Base-by-base conservation (phyloP, 2,113 vertebrate species). In the Myocastor coypus region DNA sequence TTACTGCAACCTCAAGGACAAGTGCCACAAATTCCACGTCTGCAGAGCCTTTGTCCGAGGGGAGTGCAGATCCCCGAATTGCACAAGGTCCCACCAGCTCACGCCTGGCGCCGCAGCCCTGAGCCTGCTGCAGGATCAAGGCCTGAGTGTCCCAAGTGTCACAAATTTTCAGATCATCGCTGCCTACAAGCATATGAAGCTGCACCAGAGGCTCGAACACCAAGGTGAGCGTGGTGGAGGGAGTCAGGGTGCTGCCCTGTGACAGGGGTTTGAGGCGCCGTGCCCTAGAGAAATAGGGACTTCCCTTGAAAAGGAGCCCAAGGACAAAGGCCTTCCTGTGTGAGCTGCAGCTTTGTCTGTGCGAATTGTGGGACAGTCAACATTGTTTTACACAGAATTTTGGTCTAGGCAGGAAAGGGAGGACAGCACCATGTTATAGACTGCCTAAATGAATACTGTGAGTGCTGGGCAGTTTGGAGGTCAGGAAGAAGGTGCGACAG, bases 31-130 rank as follows among this genome's bases (percentile, higher is more conserved):
- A 84, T 98, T 99, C 34, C 99, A 99, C 0, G 17, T 99, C 66
- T 99, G 99, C 94, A 98, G 94, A 2, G 94, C 98, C 87, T 99
- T 98, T 11, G 98, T 98, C 17, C 89, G 37, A 0, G 98, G 98
- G 13, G 95, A 87, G 3, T 99, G 99, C 89, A 97, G 64, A 40
- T 98, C 98, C 83, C 50, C 71, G 10, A 46, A 0, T 0, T 99
- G 99, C 91, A 92, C 96, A 8, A 97, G 96, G 1, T 98, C 98
- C 64, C 99, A 99, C 81, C 90, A 97, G 40, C 97, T 99, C 68
- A 80, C 98, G 75, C 80, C 95, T 1, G 2, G 2, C 0, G 2
- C 3, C 0, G 3, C 91, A 4, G 0, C 91, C 3, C 0, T 97
- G 84, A 75, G 57, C 14, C 0, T 98, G 61, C 84, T 99, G 69